Percentiles rank a stretch among this genome's conserved stretches.
phyloP scores from a whole-genome alignment of 2,888 invertebrate species.

The Nebria brevicollis region DNA sequence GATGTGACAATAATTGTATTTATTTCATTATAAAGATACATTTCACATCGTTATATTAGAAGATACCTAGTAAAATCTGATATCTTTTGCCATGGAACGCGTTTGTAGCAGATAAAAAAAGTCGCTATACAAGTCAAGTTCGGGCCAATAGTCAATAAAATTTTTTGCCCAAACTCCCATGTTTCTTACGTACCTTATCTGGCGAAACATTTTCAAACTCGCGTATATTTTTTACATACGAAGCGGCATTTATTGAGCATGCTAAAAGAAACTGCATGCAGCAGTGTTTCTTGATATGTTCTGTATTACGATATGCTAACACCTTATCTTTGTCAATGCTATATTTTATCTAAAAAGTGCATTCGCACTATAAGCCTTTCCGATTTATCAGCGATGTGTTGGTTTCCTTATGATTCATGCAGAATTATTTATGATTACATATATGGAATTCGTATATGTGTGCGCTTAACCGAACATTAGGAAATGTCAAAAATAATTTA shows the following conservation, averaged over 20 bases:
- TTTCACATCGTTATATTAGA: neutral
- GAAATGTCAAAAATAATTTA: neutral
- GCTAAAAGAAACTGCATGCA: neutral
- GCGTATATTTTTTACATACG: neutral
- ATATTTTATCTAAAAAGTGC: neutral
- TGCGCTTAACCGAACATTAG: neutral
- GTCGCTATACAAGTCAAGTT: neutral
- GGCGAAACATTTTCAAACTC: neutral
- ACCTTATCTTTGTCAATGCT: neutral
- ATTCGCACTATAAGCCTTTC: neutral
- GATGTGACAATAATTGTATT: no score
- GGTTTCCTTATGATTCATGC: neutral
- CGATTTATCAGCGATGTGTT: neutral
- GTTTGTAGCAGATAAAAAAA: neutral
- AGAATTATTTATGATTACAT: neutral
- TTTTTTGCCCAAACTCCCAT: constrained; percentile 10
- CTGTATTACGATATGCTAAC: neutral
- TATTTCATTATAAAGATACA: no score
- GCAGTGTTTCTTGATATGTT: neutral
- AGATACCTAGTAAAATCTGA: neutral
- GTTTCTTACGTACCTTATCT: constrained; percentile 2
- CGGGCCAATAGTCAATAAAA: neutral
- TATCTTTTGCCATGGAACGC: neutral
- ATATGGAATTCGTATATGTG: neutral
- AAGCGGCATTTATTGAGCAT: neutral